Conservation (phyloP, 2,113 vertebrate genomes). For the Oreochromis aureus region DNA sequence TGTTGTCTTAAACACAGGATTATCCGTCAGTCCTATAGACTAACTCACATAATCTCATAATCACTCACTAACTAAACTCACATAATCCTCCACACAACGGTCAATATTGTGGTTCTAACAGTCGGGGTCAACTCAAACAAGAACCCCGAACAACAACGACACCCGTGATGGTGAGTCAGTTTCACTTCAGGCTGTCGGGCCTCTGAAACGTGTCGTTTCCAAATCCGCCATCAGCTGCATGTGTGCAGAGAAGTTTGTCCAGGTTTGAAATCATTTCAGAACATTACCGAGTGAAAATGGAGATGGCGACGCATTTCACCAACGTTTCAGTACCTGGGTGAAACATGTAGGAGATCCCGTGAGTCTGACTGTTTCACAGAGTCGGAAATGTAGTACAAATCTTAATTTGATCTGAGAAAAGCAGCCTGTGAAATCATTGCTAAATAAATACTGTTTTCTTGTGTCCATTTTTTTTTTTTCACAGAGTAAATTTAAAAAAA, state of each 20-base stretch:
- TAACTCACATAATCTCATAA: conserved; percentile 19
- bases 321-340: neutral
- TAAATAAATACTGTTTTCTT: neutral
- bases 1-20: neutral
- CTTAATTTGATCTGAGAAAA: neutral
- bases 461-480: neutral
- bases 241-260: neutral
- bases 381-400: neutral
- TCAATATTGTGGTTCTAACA: neutral
- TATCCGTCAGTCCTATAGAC: neutral
- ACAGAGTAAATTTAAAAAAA: neutral
- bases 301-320: neutral
- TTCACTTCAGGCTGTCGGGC: neutral
- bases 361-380: neutral
- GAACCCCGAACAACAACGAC: neutral
- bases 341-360: neutral
- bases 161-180: neutral
- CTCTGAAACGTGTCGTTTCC: neutral
- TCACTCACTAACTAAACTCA: conserved; percentile 6
- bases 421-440: neutral
- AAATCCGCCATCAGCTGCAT: neutral
- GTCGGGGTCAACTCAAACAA: neutral
- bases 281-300: neutral
- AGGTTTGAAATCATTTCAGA: neutral
- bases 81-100: conserved; percentile 42